phyloP scores from a whole-genome alignment of 2,113 vertebrate species.

The Drymodes brunneopygia region DNA sequence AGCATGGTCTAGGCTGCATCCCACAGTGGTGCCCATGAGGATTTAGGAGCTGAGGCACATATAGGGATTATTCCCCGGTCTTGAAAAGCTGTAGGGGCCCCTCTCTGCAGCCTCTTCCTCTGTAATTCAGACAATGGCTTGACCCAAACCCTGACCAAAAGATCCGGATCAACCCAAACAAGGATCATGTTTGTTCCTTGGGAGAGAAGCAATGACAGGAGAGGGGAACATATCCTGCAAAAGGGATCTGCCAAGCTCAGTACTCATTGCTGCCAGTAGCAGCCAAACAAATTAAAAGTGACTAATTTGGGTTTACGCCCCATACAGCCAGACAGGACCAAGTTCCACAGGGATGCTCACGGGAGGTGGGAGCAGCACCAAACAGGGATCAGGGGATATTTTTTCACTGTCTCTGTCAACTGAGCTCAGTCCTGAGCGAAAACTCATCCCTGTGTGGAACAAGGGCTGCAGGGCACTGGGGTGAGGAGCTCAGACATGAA shows the following conservation, averaged over 20 bases:
- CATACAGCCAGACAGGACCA: background rate
- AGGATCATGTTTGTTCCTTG: accelerated
- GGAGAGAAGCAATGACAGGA: background rate
- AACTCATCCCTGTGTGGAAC: accelerated
- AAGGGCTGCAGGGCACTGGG: background rate
- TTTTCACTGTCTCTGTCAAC: accelerated
- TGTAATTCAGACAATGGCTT: background rate
- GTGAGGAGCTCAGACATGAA: background rate
- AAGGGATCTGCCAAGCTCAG: background rate
- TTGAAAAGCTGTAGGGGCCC: background rate
- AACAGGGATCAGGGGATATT: background rate
- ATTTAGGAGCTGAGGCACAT: accelerated
- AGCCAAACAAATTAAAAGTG: background rate
- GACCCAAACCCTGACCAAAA: background rate
- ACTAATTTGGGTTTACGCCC: background rate
- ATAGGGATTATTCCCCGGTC: background rate
- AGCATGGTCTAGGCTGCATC: background rate
- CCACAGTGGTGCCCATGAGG: accelerated
- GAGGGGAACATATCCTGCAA: background rate
- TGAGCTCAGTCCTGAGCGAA: background rate
- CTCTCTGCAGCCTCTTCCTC: background rate
- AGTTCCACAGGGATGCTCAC: background rate
- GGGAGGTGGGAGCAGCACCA: background rate
- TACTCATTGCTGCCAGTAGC: background rate
- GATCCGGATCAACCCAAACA: accelerated